Evolutionary conservation across 2,113 vertebrate species (phyloP).

Genomic region (Perca fluviatilis): DNA sequence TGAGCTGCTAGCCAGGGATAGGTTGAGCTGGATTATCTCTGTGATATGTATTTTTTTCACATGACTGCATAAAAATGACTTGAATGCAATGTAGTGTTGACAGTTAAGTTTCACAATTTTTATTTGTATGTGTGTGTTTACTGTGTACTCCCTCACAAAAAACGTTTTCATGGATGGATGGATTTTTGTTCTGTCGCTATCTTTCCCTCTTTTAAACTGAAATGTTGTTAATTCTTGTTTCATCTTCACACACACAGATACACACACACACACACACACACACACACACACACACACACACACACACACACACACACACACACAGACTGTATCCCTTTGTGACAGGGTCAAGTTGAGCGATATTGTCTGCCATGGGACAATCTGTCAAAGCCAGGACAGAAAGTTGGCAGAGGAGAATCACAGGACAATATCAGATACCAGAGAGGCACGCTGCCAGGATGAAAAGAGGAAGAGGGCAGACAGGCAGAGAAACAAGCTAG

Average conservation of each 20-base stretch:
- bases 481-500: background rate
- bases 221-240: slow-evolving; percentile 15
- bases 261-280: background rate
- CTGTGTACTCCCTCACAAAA: background rate
- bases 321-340: background rate
- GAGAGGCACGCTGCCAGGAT: slow-evolving; percentile 48
- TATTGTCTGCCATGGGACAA: slow-evolving; percentile 46
- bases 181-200: background rate
- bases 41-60: background rate
- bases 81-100: background rate
- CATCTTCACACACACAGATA: slow-evolving; percentile 1
- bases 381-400: slow-evolving; percentile 57
- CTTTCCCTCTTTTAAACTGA: background rate
- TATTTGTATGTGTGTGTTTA: background rate
- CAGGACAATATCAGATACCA: slow-evolving; percentile 50
- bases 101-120: background rate
- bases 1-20: background rate
- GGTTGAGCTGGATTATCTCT: background rate
- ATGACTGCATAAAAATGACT: slow-evolving; percentile 1
- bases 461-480: slow-evolving; percentile 14
- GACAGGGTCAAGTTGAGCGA: slow-evolving; percentile 32
- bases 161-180: too few species aligned
- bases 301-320: background rate
- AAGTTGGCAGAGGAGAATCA: slow-evolving; percentile 37
- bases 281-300: background rate